These are phyloP conservation scores for Sisyra nigra DNA, from an alignment of 2,888 invertebrate species.

Conservation along the genomic window DNA sequence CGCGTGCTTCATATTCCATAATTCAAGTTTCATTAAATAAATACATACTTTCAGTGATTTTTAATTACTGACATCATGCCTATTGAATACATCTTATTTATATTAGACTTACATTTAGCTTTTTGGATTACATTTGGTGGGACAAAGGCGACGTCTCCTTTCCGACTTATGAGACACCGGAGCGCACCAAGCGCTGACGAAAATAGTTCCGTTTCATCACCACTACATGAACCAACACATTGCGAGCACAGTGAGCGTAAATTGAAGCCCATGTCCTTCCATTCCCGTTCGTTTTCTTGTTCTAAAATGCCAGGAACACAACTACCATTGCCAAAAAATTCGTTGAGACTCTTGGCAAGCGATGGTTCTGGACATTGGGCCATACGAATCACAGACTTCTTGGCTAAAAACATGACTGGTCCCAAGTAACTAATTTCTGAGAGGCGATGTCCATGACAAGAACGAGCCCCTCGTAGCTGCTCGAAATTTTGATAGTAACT, in stretches of 20 bases:
- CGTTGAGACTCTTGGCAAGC: slow-evolving; percentile 34
- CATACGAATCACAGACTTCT: slow-evolving; percentile 33
- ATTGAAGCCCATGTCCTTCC: slow-evolving; percentile 19
- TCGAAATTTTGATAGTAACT: slow-evolving; percentile 35
- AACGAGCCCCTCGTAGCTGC: slow-evolving; percentile 43
- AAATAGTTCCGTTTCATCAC: slow-evolving; percentile 30
- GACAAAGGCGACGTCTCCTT: slow-evolving; percentile 60
- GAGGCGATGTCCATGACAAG: slow-evolving; percentile 34
- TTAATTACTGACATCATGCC: too few relatives aligned
- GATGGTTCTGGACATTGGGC: slow-evolving; percentile 32
- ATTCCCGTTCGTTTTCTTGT: slow-evolving; percentile 24
- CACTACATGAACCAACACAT: slow-evolving; percentile 31
- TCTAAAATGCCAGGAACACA: slow-evolving; percentile 43
- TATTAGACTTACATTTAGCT: slow-evolving; percentile 27
- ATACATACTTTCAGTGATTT: too few relatives aligned
- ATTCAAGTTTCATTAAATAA: too few relatives aligned
- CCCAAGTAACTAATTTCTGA: slow-evolving; percentile 36
- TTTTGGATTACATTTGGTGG: slow-evolving; percentile 41
- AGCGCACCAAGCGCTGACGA: slow-evolving; percentile 38
- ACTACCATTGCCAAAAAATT: slow-evolving; percentile 51
- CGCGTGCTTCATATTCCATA: too few relatives aligned
- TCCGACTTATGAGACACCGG: slow-evolving; percentile 49
- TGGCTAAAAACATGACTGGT: slow-evolving; percentile 38
- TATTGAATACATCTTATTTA: too few relatives aligned
- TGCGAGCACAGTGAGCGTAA: slow-evolving; percentile 32